Percentiles rank a stretch among this genome's conserved stretches.
These are phyloP conservation scores for Mus musculus DNA, from an alignment of 2,113 vertebrate genomes.

Conservation along the genomic window DNA sequence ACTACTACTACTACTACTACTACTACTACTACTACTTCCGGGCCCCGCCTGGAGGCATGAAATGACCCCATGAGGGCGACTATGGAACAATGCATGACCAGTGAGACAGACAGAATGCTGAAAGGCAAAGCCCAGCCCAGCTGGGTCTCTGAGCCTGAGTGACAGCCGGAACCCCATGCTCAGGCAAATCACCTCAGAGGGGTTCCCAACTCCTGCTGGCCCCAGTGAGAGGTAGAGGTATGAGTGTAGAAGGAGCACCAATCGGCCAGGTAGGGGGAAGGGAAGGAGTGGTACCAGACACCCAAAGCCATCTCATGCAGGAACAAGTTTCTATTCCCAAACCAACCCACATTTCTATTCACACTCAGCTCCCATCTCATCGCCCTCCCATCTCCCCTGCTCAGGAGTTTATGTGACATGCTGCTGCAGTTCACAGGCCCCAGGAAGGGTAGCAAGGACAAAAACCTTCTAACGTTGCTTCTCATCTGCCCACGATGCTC, in stretches of 20 bases:
- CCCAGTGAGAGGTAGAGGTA: slow-evolving; percentile 81
- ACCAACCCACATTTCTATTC: slow-evolving; percentile 3
- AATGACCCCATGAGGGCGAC: background rate
- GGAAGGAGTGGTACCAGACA: slow-evolving; percentile 1
- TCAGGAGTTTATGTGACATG: slow-evolving; percentile 33
- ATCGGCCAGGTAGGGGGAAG: slow-evolving; percentile 53
- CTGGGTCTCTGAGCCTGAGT: slow-evolving; percentile 56
- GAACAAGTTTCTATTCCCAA: slow-evolving; percentile 65
- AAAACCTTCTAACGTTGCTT: background rate
- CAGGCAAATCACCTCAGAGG: slow-evolving; percentile 51
- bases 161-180: slow-evolving; percentile 44
- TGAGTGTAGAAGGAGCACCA: slow-evolving; percentile 76
- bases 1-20: too few relatives aligned
- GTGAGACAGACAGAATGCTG: slow-evolving; percentile 23
- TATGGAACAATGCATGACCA: background rate
- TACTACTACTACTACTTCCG: background rate
- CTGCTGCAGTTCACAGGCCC: background rate
- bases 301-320: slow-evolving; percentile 74
- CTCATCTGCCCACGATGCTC: slow-evolving; percentile 35
- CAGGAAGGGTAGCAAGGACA: slow-evolving; percentile 6
- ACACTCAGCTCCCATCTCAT: background rate
- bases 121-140: slow-evolving; percentile 65
- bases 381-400: background rate
- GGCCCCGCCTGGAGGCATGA: background rate
- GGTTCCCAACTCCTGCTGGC: slow-evolving; percentile 50